Evolutionary conservation across 2,113 vertebrate species (phyloP), one percentile per base, ranked within the genome.

Genomic region (Trichomycterus rosablanca): DNA sequence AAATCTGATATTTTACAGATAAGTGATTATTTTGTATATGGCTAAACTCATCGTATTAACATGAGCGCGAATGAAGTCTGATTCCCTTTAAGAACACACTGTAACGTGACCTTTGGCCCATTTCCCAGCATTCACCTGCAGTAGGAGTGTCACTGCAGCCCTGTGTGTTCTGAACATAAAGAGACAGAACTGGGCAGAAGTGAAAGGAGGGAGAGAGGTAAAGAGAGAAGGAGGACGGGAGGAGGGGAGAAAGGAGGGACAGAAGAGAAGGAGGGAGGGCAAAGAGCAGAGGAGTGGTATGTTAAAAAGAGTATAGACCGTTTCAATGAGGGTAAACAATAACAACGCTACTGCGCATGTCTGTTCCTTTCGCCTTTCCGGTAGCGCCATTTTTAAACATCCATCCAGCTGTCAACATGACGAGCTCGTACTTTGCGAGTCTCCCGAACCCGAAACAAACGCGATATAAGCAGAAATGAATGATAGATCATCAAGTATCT

Each of bases 91-190:
- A 26, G 58, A n/a, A 69, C 66, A 71, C n/a, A 76, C 53, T 67
- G 68, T 66, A 70, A 59, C 19, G 57, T 69, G 77, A 81, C 74
- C 83, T 78, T 79, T 86, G 84, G 79, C 82, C 72, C 69, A 71
- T 73, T 85, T 88, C 80, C 76, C 81, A 82, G 73, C 57, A 75
- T 86, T 84, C 86, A 89, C 87, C 87, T 88, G 85, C 79, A 83
- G 75, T 71, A 68, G 76, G 68, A 77, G 65, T 69, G 67, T 70
- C 78, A 79, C 30, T 71, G 58, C 61, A 43, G 46, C 48, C 68
- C 35, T 62, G 59, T 62, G 59, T 65, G 53, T 15, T 43, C 26
- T 14, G 43, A 66, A 60, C 48, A 68, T 65, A 28, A 71, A 72
- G 45, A 67, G 48, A 74, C 69, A 73, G 75, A 69, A 75, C 48